phyloP scores from a whole-genome alignment of 30 jellyfish, hydroid and myxozoan species.

The Pseudorhiza aurosa region DNA sequence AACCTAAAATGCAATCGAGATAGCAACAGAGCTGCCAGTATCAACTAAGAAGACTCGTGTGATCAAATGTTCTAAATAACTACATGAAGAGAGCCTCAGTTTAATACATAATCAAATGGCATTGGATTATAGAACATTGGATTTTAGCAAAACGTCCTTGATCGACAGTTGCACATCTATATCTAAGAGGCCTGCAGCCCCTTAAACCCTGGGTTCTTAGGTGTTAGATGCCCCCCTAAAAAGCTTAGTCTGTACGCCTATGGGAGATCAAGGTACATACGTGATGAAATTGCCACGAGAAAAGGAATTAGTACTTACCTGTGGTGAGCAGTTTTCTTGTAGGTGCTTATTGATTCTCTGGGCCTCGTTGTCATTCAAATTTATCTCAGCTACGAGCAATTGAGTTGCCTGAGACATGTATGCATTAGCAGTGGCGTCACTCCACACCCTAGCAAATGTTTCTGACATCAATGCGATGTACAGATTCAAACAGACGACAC shows the following conservation, averaged over 20 bases:
- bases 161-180: no score
- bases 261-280: not conserved
- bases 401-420: conserved; percentile 67
- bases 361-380: conserved; percentile 19
- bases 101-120: no score
- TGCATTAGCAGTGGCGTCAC: conserved; percentile 70
- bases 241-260: no score
- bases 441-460: conserved; percentile 71
- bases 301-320: conserved; percentile 66
- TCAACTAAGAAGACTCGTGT: no score
- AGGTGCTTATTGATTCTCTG: conserved; percentile 52
- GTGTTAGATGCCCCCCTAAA: no score
- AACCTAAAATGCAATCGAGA: not conserved
- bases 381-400: conserved; percentile 38
- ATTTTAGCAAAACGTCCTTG: no score
- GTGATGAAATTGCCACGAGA: not conserved
- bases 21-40: no score
- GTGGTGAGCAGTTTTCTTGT: conserved; percentile 82
- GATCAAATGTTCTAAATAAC: no score
- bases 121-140: no score
- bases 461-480: conserved; percentile 96
- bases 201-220: no score
- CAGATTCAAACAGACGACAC: conserved; percentile 87
- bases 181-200: no score
- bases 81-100: no score